A percentile compares a stretch with the other conserved stretches of the same genome.
Evolutionary conservation across 1,140 invertebrate genomes (phyloP).

Genomic region (Ostrea denselamellosa): DNA sequence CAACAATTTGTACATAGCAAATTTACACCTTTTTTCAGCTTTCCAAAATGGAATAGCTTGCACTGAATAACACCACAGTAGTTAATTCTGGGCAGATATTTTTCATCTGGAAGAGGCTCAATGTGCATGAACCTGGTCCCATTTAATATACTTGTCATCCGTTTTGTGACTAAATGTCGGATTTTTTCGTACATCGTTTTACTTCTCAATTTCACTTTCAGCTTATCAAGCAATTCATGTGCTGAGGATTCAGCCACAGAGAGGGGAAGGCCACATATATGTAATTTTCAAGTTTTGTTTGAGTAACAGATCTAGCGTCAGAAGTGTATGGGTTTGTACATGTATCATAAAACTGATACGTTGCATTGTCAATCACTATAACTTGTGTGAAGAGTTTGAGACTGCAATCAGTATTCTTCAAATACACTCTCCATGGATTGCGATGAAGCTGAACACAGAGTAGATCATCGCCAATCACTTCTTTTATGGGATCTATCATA

Average conservation of each 20-base stretch:
- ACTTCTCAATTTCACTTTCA: background rate
- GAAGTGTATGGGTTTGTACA: background rate
- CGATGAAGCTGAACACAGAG: no score
- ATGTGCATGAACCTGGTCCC: background rate
- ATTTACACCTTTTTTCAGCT: background rate
- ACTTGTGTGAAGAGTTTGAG: background rate
- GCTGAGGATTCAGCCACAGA: background rate
- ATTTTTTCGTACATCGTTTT: no score
- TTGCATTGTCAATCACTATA: background rate
- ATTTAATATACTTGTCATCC: background rate
- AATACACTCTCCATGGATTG: background rate
- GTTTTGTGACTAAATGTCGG: background rate
- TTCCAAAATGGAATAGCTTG: background rate
- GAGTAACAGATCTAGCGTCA: background rate
- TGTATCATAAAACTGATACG: background rate
- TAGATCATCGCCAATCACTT: background rate
- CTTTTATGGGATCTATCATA: background rate
- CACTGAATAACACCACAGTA: background rate
- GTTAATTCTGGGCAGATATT: background rate
- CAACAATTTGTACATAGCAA: background rate
- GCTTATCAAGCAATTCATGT: background rate
- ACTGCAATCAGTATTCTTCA: background rate
- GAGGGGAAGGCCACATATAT: background rate
- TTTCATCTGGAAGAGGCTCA: constrained; percentile 1
- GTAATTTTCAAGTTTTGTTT: background rate